phyloP scores from a whole-genome alignment of 2,113 vertebrate species.

The Oreochromis niloticus region DNA sequence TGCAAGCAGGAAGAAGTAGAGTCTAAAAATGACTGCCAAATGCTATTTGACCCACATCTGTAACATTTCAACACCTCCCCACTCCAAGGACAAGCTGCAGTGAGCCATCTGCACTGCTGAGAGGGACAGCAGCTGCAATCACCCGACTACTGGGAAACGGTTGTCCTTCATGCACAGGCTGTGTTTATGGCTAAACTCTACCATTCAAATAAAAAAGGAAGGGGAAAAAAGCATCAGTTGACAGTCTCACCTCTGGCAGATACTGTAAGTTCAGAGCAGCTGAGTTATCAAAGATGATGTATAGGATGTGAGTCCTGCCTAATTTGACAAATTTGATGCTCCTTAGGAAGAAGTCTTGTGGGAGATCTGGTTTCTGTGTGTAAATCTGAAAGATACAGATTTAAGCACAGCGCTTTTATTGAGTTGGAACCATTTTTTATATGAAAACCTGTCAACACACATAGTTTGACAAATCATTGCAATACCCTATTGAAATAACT shows the following conservation, averaged over 20 bases:
- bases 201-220: background rate
- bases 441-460: background rate
- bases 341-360: background rate
- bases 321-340: background rate
- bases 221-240: background rate
- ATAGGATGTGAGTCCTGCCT: background rate
- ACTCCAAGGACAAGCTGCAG: background rate
- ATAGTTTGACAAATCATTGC: background rate
- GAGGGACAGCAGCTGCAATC: slow-evolving; percentile 11
- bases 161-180: background rate
- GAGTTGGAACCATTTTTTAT: background rate
- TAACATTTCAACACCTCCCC: background rate
- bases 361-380: background rate
- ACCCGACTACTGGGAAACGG: background rate
- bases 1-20: background rate
- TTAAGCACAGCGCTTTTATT: background rate
- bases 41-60: slow-evolving; percentile 38
- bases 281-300: background rate
- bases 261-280: background rate
- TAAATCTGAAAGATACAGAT: background rate
- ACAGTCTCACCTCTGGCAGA: background rate
- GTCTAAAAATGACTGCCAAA: slow-evolving; percentile 5
- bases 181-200: background rate
- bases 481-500: background rate
- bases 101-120: slow-evolving; percentile 10